Conservation (phyloP, 1,140 invertebrate species). For the Sycophaga agraensis region DNA sequence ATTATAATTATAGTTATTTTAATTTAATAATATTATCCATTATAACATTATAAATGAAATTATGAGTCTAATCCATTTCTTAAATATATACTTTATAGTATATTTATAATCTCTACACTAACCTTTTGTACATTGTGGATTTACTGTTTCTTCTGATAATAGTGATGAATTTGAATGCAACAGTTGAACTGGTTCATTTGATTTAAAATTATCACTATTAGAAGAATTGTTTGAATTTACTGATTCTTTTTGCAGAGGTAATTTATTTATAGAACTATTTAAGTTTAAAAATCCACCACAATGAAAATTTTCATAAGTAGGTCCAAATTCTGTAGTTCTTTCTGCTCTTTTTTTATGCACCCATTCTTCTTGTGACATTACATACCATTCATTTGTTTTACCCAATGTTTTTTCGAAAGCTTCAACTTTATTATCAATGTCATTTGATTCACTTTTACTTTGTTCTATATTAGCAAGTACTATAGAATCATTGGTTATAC, state of each 20-base stretch:
- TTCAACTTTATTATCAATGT: conserved; percentile 46
- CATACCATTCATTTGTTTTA: conserved; percentile 47
- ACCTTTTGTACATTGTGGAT: neutral
- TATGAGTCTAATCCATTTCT: neutral
- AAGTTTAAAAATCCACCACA: conserved; percentile 1
- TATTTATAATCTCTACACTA: neutral
- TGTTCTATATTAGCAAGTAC: conserved; percentile 42
- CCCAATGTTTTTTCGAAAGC: conserved; percentile 48
- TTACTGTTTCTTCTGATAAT: neutral
- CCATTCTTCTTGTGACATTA: conserved; percentile 79
- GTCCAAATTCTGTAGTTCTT: conserved; percentile 71
- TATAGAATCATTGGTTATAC: neutral
- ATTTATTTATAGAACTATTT: neutral
- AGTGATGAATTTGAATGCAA: neutral
- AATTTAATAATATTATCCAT: neutral
- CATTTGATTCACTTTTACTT: conserved; percentile 46
- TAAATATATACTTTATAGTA: neutral
- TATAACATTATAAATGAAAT: neutral
- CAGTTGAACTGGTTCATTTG: conserved; percentile 41
- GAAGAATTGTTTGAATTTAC: neutral
- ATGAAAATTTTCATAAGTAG: conserved; percentile 49
- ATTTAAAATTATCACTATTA: conserved; percentile 15
- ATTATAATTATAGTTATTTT: neutral
- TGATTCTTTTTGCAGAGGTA: neutral
- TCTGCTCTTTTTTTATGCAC: conserved; percentile 71